Conservation (phyloP, 1,140 invertebrate genomes). For the Pseudachorutes palmiensis region DNA sequence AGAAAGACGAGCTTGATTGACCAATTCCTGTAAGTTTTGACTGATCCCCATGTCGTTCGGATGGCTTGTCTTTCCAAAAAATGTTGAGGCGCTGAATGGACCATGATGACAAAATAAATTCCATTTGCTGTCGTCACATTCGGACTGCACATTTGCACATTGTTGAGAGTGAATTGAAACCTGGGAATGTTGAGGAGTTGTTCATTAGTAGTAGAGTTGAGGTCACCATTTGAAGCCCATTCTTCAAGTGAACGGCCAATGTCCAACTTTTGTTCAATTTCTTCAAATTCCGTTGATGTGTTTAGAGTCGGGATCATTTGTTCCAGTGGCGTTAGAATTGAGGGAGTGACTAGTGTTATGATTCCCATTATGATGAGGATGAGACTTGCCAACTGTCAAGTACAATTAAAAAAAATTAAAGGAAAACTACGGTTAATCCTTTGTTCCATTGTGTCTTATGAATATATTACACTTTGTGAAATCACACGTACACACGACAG, state of each 20-base stretch:
- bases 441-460: not conserved
- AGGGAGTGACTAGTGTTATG: conserved; percentile 34
- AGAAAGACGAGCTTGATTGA: conserved; percentile 41
- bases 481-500: too few species aligned
- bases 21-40: conserved; percentile 29
- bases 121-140: not conserved
- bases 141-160: conserved; percentile 24
- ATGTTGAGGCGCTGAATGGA: conserved; percentile 44
- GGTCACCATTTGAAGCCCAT: conserved; percentile 18
- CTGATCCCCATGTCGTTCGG: conserved; percentile 39
- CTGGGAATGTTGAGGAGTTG: conserved; percentile 23
- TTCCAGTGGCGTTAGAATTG: conserved; percentile 1
- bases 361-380: conserved; percentile 28
- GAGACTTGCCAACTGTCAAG: conserved; percentile 27
- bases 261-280: too few species aligned
- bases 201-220: conserved; percentile 6
- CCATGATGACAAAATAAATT: conserved; percentile 36
- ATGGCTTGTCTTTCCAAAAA: conserved; percentile 43
- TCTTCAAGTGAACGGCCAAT: not conserved
- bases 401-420: not conserved
- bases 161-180: conserved; percentile 31
- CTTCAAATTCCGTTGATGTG: not conserved
- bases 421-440: not conserved
- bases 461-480: not conserved
- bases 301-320: not conserved